phyloP scores from a whole-genome alignment of 2,888 invertebrate genomes.

The Eucera pruinosa region DNA sequence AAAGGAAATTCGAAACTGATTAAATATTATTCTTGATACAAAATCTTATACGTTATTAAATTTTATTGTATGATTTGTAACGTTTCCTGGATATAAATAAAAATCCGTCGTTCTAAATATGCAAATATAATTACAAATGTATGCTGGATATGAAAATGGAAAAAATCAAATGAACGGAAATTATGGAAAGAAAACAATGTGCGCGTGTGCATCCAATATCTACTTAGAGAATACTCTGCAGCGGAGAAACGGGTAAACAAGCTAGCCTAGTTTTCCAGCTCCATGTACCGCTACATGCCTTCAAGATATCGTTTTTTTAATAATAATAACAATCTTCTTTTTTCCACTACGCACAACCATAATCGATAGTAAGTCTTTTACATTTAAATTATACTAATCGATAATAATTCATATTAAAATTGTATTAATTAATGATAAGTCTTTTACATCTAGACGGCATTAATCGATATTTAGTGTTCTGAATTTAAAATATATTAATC shows the following conservation, averaged over 20 bases:
- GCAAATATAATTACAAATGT: not conserved
- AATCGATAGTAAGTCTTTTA: not conserved
- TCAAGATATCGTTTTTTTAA: not conserved
- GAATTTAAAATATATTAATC: too few species aligned
- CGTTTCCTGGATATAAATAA: too few species aligned
- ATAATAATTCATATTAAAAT: too few species aligned
- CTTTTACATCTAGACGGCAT: too few species aligned
- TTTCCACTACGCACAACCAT: too few species aligned
- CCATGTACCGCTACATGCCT: not conserved
- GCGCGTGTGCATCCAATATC: constrained; percentile 17
- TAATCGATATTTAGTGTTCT: too few species aligned
- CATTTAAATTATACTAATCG: too few species aligned
- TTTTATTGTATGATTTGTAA: too few species aligned
- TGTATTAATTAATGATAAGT: too few species aligned
- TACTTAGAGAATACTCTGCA: constrained; percentile 5
- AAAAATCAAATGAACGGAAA: constrained; percentile 11
- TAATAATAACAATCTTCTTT: not conserved
- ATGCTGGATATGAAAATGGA: not conserved
- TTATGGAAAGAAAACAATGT: constrained; percentile 4
- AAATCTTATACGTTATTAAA: too few species aligned
- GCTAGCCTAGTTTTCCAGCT: not conserved
- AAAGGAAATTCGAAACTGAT: too few species aligned
- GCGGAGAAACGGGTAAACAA: not conserved
- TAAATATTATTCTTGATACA: too few species aligned
- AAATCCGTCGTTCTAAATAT: not conserved